A percentile compares a stretch with the other conserved stretches of the same genome.
Evolutionary conservation across 53 echinoderm and acorn worm genomes (phyloP).

Genomic region (Astropecten irregularis): DNA sequence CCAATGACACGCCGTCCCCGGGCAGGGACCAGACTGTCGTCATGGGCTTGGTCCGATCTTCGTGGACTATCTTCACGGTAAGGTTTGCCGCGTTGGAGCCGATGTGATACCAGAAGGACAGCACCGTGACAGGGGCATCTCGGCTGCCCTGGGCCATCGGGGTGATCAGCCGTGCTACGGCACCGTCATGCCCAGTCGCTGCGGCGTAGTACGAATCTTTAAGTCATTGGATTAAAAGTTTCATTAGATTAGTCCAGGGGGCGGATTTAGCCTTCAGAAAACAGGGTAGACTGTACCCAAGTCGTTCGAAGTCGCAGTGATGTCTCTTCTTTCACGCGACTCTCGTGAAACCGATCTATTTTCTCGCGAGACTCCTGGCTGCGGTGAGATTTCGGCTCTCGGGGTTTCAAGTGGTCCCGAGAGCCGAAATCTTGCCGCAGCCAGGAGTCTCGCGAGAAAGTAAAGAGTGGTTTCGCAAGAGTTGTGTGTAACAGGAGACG

Average conservation of each 20-base stretch:
- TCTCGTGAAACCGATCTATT: too few species aligned
- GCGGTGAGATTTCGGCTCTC: too few species aligned
- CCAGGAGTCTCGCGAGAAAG: too few species aligned
- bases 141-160: not conserved
- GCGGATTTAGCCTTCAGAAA: too few species aligned
- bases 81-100: constrained; percentile 24
- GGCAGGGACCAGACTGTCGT: not conserved
- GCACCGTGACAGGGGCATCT: constrained; percentile 9
- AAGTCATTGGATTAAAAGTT: too few species aligned
- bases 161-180: not conserved
- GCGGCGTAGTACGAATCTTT: constrained; percentile 36
- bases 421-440: too few species aligned
- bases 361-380: too few species aligned
- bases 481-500: too few species aligned
- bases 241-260: not conserved
- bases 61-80: constrained; percentile 26
- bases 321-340: too few species aligned
- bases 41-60: constrained; percentile 7
- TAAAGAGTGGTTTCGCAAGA: too few species aligned
- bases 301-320: too few species aligned
- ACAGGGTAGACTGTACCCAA: not conserved
- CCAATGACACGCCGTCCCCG: not conserved
- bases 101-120: constrained; percentile 46
- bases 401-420: too few species aligned
- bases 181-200: not conserved